These are phyloP conservation scores for Tympanoctomys barrerae DNA, from an alignment of 2,797 vertebrate genomes.

Conservation along the genomic window DNA sequence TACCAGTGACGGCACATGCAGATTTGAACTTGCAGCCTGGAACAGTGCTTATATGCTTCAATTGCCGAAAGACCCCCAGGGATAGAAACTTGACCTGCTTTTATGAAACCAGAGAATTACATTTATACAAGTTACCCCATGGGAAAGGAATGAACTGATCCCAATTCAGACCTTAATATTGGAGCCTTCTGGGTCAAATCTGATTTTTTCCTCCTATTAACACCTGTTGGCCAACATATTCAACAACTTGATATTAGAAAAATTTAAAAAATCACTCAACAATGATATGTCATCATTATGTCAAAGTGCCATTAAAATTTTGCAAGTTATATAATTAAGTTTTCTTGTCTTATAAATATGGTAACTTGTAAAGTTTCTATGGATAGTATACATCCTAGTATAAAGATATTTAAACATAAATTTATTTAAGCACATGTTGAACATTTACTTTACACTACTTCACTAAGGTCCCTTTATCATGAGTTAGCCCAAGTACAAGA, in stretches of 20 bases:
- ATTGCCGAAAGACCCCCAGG: constrained; percentile 88
- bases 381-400: not conserved
- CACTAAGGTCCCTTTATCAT: not conserved
- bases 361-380: constrained; percentile 29
- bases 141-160: constrained; percentile 89
- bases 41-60: constrained; percentile 88
- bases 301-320: constrained; percentile 49
- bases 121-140: constrained; percentile 90
- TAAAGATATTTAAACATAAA: not conserved
- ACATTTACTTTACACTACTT: constrained; percentile 9
- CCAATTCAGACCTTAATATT: constrained; percentile 89
- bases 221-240: constrained; percentile 85
- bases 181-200: constrained; percentile 86
- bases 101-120: constrained; percentile 92
- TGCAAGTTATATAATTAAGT: not conserved
- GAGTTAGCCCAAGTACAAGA: not conserved
- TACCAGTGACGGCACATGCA: constrained; percentile 80
- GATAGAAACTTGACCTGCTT: constrained; percentile 91
- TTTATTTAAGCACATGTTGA: not conserved
- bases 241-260: constrained; percentile 79
- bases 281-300: constrained; percentile 77
- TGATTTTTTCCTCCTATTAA: constrained; percentile 85
- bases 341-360: constrained; percentile 6
- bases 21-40: constrained; percentile 88
- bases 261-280: constrained; percentile 75